These are phyloP conservation scores for sheep (Ovis aries) DNA, from an alignment of 2,113 vertebrate species.

Conservation along the genomic window ARS-UI_Ramb_v3.0 NC_056056.1:219097001-219097500, in stretches of 20 bases:
- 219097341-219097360: not conserved
- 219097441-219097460: not conserved
- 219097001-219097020: not conserved
- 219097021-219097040: not conserved
- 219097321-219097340: not conserved
- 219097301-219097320: not conserved
- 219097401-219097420: not conserved
- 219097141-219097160: conserved; percentile 10
- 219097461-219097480: not conserved
- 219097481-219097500: not conserved
- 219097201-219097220: conserved; percentile 23
- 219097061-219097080: conserved; percentile 10
- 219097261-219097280: not conserved
- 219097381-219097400: not conserved
- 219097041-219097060: conserved; percentile 41
- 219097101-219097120: conserved; percentile 30
- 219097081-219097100: conserved; percentile 39
- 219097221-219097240: not conserved
- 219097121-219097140: conserved; percentile 36
- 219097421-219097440: not conserved
- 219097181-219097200: conserved; percentile 32
- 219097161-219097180: conserved; percentile 43
- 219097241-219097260: not conserved
- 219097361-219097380: not conserved
- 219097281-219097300: not conserved